Evolutionary conservation across 2,797 vertebrate genomes (phyloP).

Genomic region (Sitta carolinensis): DNA sequence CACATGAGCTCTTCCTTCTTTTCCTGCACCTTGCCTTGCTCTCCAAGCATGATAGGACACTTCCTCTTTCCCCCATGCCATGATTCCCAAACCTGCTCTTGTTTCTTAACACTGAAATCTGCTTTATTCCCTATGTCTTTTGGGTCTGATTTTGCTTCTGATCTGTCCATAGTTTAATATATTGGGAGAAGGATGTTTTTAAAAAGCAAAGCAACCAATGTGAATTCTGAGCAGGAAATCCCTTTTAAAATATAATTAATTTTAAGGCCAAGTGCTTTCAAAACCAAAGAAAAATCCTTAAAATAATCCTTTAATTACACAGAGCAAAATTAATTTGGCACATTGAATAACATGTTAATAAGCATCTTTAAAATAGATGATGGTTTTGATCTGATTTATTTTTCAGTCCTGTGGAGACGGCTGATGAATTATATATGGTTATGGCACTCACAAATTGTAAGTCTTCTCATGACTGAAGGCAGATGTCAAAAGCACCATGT

Average conservation of each 20-base stretch:
- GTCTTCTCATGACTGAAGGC: slow-evolving; percentile 13
- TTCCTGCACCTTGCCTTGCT: background rate
- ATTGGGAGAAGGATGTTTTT: background rate
- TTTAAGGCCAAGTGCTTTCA: background rate
- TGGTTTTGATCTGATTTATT: slow-evolving; percentile 7
- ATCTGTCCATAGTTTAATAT: background rate
- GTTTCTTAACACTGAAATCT: background rate
- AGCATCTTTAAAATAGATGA: background rate
- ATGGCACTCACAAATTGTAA: background rate
- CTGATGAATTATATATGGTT: slow-evolving; percentile 10
- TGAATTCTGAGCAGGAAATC: background rate
- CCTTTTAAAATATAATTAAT: background rate
- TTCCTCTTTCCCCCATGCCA: background rate
- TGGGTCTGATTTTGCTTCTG: background rate
- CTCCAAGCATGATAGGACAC: background rate
- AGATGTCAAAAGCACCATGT: slow-evolving; percentile 40
- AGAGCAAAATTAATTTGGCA: background rate
- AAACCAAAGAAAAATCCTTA: background rate
- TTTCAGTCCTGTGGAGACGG: background rate
- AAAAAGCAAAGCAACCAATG: background rate
- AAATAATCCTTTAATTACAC: background rate
- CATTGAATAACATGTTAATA: background rate
- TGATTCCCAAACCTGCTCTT: background rate
- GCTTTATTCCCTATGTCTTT: background rate
- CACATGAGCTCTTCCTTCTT: background rate